Evolutionary conservation across 2,113 vertebrate genomes (phyloP).

Genomic region (Heloderma charlesbogerti): DNA sequence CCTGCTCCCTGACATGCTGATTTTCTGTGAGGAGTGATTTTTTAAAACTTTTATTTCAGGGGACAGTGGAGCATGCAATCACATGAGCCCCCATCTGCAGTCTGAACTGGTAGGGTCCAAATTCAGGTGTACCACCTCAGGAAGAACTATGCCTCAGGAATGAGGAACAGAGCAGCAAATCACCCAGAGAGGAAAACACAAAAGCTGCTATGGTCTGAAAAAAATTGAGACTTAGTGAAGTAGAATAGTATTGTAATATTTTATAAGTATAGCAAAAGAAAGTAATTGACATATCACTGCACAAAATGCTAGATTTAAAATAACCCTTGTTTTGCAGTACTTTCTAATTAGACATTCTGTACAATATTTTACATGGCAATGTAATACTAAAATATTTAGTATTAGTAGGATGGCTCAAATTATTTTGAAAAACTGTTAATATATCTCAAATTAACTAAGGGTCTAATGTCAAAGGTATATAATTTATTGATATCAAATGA

Average conservation of each 20-base stretch:
- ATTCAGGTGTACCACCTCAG: neutral
- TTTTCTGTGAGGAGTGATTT: neutral
- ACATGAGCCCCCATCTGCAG: neutral
- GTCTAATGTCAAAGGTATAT: neutral
- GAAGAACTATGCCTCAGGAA: neutral
- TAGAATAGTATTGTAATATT: neutral
- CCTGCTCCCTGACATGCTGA: neutral
- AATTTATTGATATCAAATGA: slow-evolving; percentile 3
- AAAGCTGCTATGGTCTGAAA: neutral
- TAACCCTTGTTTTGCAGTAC: neutral
- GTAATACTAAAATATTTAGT: no score
- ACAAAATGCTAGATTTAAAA: neutral
- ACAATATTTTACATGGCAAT: neutral
- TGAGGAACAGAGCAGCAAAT: neutral
- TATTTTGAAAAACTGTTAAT: neutral
- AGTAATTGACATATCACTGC: neutral
- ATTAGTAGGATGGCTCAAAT: neutral
- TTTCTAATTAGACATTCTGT: neutral
- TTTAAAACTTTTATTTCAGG: neutral
- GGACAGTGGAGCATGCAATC: neutral
- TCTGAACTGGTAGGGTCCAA: neutral
- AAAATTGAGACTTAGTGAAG: neutral
- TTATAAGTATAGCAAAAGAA: neutral
- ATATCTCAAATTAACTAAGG: neutral
- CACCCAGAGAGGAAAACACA: neutral